phyloP scores from a whole-genome alignment of 2,888 invertebrate genomes.

The Plagodis pulveraria region DNA sequence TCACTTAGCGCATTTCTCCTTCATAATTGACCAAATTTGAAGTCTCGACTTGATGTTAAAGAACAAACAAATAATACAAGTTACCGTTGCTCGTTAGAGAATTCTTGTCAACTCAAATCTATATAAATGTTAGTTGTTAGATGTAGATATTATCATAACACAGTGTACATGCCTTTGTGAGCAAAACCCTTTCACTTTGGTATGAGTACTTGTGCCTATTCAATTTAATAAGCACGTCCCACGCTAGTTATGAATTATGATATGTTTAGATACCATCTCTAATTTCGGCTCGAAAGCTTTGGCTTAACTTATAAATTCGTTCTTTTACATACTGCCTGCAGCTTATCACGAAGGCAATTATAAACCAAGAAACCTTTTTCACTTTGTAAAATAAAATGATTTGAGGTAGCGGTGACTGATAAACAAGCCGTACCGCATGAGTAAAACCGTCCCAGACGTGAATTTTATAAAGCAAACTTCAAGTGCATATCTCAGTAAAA shows the following conservation, averaged over 20 bases:
- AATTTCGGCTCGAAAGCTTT: conserved; percentile 14
- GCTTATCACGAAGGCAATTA: neutral
- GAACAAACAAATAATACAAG: neutral
- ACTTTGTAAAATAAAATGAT: neutral
- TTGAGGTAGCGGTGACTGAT: conserved; percentile 11
- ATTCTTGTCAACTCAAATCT: conserved; percentile 5
- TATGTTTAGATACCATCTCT: conserved; percentile 18
- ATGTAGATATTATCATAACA: conserved; percentile 11
- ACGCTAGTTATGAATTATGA: conserved; percentile 26
- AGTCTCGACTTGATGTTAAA: no score
- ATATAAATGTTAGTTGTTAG: conserved; percentile 7
- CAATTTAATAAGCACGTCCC: conserved; percentile 26
- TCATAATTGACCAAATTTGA: no score
- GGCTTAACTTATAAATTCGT: neutral
- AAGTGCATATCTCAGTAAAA: conserved; percentile 65
- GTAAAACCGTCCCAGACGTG: conserved; percentile 56
- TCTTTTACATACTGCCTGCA: neutral
- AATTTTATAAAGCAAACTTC: conserved; percentile 69
- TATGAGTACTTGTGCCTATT: conserved; percentile 11
- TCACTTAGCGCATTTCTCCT: no score
- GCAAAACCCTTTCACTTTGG: conserved; percentile 21
- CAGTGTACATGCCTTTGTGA: conserved; percentile 12
- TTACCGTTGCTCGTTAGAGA: conserved; percentile 1
- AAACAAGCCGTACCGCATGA: conserved; percentile 37
- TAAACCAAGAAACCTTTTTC: neutral